These are phyloP conservation scores for Colletes latitarsis DNA, from an alignment of 1,140 invertebrate species.

Conservation along the genomic window DNA sequence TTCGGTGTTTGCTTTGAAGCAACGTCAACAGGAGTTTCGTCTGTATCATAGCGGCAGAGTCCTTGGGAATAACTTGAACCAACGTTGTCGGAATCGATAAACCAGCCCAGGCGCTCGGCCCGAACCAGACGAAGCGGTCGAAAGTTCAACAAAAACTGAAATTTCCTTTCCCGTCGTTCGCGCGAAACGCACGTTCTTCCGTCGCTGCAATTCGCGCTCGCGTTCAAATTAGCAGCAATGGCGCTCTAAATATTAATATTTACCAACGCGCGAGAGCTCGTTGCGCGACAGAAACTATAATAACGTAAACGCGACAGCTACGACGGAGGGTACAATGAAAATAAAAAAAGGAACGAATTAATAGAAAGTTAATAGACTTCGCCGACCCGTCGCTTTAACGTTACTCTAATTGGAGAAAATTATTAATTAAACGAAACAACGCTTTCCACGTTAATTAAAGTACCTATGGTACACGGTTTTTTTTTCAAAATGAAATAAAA, in stretches of 20 bases:
- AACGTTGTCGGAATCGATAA: slow-evolving; percentile 33
- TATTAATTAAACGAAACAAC: too few species aligned
- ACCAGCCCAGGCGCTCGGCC: neutral
- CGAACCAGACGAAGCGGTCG: neutral
- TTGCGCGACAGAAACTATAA: slow-evolving; percentile 1
- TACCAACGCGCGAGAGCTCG: too few species aligned
- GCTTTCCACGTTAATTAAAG: too few species aligned
- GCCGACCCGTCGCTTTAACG: too few species aligned
- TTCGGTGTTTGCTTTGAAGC: neutral
- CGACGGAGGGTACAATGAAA: neutral
- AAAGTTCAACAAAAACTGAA: neutral
- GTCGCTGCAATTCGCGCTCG: neutral
- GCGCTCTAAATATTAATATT: neutral
- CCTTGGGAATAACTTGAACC: slow-evolving; percentile 30
- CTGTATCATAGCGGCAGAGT: slow-evolving; percentile 5
- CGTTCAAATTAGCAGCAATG: neutral
- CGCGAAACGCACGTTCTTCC: neutral
- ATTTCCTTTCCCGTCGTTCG: neutral
- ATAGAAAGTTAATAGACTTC: too few species aligned
- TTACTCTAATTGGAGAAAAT: too few species aligned
- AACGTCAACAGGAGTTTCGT: slow-evolving; percentile 18
- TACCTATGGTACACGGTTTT: too few species aligned
- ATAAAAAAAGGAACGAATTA: neutral
- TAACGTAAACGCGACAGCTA: neutral
- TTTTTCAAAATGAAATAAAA: too few species aligned